Evolutionary conservation across 2,888 invertebrate genomes (phyloP), one percentile per base, ranked within the genome.

Genomic region (Penaeus monodon): DNA sequence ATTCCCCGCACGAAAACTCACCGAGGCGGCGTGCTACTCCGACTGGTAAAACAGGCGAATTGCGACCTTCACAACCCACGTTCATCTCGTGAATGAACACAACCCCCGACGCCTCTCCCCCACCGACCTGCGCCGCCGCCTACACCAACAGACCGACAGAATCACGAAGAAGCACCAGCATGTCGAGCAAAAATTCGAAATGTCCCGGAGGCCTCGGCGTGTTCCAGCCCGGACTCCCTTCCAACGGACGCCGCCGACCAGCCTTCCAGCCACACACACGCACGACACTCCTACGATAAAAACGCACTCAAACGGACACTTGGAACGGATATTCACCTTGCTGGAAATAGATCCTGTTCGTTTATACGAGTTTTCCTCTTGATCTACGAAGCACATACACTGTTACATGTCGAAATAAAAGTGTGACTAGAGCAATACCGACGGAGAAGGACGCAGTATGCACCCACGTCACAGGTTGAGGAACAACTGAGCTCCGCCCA

Each of bases 321-420:
- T n/a, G 49, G 24, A 84, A 84, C 68, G 57, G 57, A 78, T 84
- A 84, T 84, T 84, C 84, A 84, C 84, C 84, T 84, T 78, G 57
- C n/a, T 38, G 68, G 70, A 66, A 44, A 68, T 57, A 57, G 84
- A 77, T 84, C 84, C 84, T 78, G 27, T 57, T 57, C 20, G 66
- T 70, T 29, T 70, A 84, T 29, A 63, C 29, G 29, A 57, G 78
- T 24, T 70, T 84, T 84, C 78, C 77, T 84, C 84, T 84, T 84
- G 84, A 57, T 78, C 78, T 65, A 78, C 78, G 78, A 78, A 70
- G 84, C 66, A 68, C 78, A 38, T 63, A 70, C 84, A 84, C 84
- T 84, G 78, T 84, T 84, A 84, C 84, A 84, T 84, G 84, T 70
- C 78, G 84, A 78, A 77, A 70, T 57, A 68, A 68, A 74, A 74